These are phyloP conservation scores for Macrobrachium nipponense DNA, from an alignment of 1,140 invertebrate species.

Conservation along the genomic window DNA sequence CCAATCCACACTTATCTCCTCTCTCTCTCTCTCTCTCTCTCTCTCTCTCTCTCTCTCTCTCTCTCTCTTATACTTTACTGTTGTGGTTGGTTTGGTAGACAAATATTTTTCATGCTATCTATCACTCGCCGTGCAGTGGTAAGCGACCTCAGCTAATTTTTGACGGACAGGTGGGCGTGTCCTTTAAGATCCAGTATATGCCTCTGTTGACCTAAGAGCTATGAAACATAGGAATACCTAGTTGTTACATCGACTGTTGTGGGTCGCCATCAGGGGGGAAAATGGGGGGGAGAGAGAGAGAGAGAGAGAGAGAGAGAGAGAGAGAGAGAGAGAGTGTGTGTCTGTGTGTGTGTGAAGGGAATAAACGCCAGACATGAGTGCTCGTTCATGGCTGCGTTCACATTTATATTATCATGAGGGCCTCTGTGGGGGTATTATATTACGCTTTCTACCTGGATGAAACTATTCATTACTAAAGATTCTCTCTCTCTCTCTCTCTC, in stretches of 20 bases:
- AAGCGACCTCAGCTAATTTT: too few relatives aligned
- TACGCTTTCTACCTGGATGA: too few relatives aligned
- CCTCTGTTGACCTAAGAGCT: too few relatives aligned
- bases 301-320: conserved; percentile 20
- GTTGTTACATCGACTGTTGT: conserved; percentile 13
- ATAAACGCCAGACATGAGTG: background rate
- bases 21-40: background rate
- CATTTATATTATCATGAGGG: too few relatives aligned
- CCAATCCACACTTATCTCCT: too few relatives aligned
- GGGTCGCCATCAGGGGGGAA: background rate
- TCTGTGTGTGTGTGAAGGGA: background rate
- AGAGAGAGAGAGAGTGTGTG: conserved; percentile 23
- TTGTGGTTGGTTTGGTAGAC: background rate
- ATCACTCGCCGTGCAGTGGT: background rate
- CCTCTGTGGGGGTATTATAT: too few relatives aligned
- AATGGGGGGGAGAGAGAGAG: conserved; percentile 25
- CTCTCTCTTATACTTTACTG: background rate
- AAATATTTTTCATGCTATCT: background rate
- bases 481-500: too few relatives aligned
- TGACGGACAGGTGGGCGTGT: too few relatives aligned
- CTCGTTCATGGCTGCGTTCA: too few relatives aligned
- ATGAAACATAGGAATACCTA: too few relatives aligned
- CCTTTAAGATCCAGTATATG: too few relatives aligned
- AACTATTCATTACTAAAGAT: background rate
- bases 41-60: conserved; percentile 1